Base-by-base conservation (phyloP, 2,797 vertebrate genomes). In the Labroides dimidiatus region DNA sequence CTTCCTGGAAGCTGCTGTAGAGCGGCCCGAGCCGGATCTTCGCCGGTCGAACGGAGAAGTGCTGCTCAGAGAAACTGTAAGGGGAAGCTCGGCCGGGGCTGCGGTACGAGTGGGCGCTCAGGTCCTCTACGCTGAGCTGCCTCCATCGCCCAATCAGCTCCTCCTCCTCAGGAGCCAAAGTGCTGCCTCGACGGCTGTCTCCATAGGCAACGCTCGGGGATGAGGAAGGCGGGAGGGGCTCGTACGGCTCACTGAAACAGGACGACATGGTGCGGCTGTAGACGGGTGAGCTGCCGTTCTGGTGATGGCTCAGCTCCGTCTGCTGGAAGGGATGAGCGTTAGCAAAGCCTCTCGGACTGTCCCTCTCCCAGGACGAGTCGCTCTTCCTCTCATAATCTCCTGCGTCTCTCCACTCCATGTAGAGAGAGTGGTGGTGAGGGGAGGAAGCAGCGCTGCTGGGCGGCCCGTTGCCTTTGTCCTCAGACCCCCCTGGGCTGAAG, bases 1-100 rank as follows among this genome's bases (percentile, higher is more conserved):
- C 96, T 81, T 98, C 97, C 2, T 97, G 97, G 93, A 98, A 97
- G 89, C 96, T 97, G 74, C 97, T 97, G 52, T 98, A 99, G 43
- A 98, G 94, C 1, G 97, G 96, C 56, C 96, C 97, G 7, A 96
- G 91, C 4, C 95, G 92, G 77, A 95, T 96, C 83, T 96, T 95
- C 17, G 96, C 91, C 0, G 97, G 96, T 54, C 96, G 94, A 36
- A 95, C 93, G 0, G 95, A 93, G 81, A 96, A 98, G 88, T 95
- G 96, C 92, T 97, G 96, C 89, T 98, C 97, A 0, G 96, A 96
- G 90, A 96, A 97, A 81, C 95, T 96, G 89, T 97, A 96, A 15
- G 97, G 96, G 0, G 96, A 97, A 23, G 95, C 94, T 4, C 96
- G 94, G 64, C 94, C 93, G 0, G 95, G 78, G 27, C 94, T 93